Base-by-base conservation (phyloP, 1,140 invertebrate genomes). In the Cylas formicarius region DNA sequence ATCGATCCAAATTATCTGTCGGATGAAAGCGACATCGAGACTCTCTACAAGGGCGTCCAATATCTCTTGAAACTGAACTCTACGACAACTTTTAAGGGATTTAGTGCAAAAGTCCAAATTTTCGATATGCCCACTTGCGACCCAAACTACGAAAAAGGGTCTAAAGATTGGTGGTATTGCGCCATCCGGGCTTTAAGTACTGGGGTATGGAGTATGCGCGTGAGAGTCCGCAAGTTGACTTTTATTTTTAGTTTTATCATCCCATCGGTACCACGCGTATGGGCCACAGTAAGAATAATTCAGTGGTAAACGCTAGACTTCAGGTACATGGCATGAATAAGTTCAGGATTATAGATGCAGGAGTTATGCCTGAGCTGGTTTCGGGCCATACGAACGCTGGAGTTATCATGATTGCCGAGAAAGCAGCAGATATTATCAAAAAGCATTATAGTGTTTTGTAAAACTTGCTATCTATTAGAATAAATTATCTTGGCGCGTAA, bases 1-100 rank as follows among this genome's bases (percentile, higher is more conserved):
- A 80, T 95, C 13, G 74, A 87, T 54, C 78, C 88, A 0, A 86
- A 86, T 44, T 90, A 87, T 52, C 77, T 84, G 29, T 81, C 58
- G 1, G 60, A 75, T 34, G 47, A 58, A 6, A 58, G 55, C 16
- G 77, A 80, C 43, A 41, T 72, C 41, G 57, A 65, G n/a, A 49
- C 68, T 5, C 45, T 75, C n/a, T 31, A 72, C 6, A 66, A 75
- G 37, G 73, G 69, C 4, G 56, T 72, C 2, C 73, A 76, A 50
- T 63, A 70, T 10, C 68, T 75, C 0, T 64, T 82, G 11, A 60
- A 72, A 20, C 59, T 86, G 26, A 62, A 72, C 13, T 64, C 74
- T 19, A 78, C 78, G 20, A 62, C 67, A 4, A 56, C 76, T 0
- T 74, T 86, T 13, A 18, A 26, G n/a, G 16, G 23, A 10, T 7